Evolutionary conservation across 2,797 vertebrate genomes (phyloP).

Genomic region (Danio kyathit): DNA sequence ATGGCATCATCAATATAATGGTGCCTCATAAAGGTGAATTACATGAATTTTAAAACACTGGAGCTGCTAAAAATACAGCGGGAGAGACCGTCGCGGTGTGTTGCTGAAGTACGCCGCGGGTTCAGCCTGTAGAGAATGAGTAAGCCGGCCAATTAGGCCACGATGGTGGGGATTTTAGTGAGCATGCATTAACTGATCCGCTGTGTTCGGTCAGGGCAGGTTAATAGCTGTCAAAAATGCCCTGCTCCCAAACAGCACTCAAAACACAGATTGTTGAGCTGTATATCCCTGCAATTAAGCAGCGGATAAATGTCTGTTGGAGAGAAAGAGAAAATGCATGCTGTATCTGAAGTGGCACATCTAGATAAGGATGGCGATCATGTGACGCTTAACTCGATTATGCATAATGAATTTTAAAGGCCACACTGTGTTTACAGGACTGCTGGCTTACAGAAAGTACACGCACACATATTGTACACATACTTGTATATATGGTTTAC

Average conservation of each 20-base stretch:
- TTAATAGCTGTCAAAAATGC: constrained; percentile 43
- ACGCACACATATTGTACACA: no score
- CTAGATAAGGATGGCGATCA: constrained; percentile 11
- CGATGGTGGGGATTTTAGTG: constrained; percentile 42
- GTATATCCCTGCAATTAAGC: constrained; percentile 31
- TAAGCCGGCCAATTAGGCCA: constrained; percentile 53
- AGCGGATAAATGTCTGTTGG: constrained; percentile 16
- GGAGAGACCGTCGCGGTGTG: not conserved
- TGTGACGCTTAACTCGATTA: constrained; percentile 31
- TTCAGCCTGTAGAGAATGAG: constrained; percentile 45
- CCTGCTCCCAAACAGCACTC: constrained; percentile 22
- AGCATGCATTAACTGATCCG: constrained; percentile 41
- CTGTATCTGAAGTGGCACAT: constrained; percentile 26
- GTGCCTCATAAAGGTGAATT: constrained; percentile 32
- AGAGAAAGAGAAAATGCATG: not conserved
- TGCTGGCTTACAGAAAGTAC: not conserved
- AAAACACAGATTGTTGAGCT: constrained; percentile 23
- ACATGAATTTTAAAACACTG: constrained; percentile 27
- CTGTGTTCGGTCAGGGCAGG: constrained; percentile 23
- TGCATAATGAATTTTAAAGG: constrained; percentile 46
- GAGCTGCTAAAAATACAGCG: constrained; percentile 40
- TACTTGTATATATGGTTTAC: no score
- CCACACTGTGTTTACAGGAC: constrained; percentile 36
- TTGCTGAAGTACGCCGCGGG: constrained; percentile 24
- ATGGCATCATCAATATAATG: constrained; percentile 36